These are phyloP conservation scores for Centropristis striata DNA, from an alignment of 2,113 vertebrate genomes.

Conservation along the genomic window DNA sequence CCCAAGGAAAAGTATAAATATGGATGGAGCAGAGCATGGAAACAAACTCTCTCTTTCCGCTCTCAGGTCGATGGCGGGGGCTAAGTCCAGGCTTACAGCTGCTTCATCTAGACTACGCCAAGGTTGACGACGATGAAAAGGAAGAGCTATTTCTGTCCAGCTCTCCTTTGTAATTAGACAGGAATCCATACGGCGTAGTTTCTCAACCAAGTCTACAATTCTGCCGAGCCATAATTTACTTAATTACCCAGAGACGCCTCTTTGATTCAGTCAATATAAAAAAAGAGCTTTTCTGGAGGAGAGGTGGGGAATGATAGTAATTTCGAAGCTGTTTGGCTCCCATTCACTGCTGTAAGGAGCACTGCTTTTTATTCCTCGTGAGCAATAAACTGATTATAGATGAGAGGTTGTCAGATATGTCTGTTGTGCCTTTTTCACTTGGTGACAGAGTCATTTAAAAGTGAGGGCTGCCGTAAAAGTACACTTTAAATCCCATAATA, in stretches of 20 bases:
- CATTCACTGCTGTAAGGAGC: slow-evolving; percentile 30
- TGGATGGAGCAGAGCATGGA: slow-evolving; percentile 26
- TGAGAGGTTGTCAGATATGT: slow-evolving; percentile 65
- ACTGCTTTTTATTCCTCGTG: background rate
- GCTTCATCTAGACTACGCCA: slow-evolving; percentile 59
- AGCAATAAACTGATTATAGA: slow-evolving; percentile 69
- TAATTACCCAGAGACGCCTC: slow-evolving; percentile 75
- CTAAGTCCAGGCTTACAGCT: slow-evolving; percentile 73
- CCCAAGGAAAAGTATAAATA: slow-evolving; percentile 62
- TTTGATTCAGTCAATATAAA: slow-evolving; percentile 75
- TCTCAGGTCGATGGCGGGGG: slow-evolving; percentile 59
- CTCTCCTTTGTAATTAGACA: slow-evolving; percentile 77
- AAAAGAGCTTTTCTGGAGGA: slow-evolving; percentile 69
- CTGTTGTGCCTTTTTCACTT: slow-evolving; percentile 51
- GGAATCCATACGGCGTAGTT: slow-evolving; percentile 64
- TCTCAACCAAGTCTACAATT: slow-evolving; percentile 70
- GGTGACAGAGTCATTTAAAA: slow-evolving; percentile 53
- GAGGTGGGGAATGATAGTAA: slow-evolving; percentile 68
- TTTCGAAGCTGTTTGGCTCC: slow-evolving; percentile 66
- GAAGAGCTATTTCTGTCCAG: slow-evolving; percentile 70
- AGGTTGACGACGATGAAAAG: slow-evolving; percentile 71
- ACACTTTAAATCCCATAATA: slow-evolving; percentile 46
- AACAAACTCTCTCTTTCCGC: slow-evolving; percentile 46
- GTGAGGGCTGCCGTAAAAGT: slow-evolving; percentile 40
- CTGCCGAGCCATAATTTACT: slow-evolving; percentile 72